Evolutionary conservation across 23 tunicate species (phyloP), one percentile per base, ranked within the genome.

Genomic region (Styela clava): DNA sequence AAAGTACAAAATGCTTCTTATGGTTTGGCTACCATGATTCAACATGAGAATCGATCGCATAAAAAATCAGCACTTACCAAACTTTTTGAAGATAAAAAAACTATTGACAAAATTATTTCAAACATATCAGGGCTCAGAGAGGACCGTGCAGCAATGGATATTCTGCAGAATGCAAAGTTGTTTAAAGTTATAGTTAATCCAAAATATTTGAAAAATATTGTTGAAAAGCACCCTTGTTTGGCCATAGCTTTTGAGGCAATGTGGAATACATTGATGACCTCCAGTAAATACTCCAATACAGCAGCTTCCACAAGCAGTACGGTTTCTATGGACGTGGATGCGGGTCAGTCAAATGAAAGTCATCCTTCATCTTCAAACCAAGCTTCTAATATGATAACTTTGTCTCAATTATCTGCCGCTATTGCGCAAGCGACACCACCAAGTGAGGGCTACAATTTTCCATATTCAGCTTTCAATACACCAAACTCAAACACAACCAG

Each of bases 211-310:
- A 25, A 52, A 24, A 25, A 19, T 0, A 24, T 76, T 64, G 44
- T 76, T 16, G 81, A 76, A 5, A 52, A 76, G 52, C 64, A 76
- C 44, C 81, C 81, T 44, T 44, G 81, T 44, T 52, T 76, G 65
- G 81, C 81, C 19, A 5, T 23, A 22, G 81, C 81, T 0, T 76
- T 76, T 26, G 71, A 21, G 35, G 21, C 27, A 7, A 52, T 76
- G 29, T 76, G 81, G 81, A 22, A 51, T 24, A 22, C 24, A 0
- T 52, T 76, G 18, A 21, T 76, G 65, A 52, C 31, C 16, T 76
- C 81, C 18, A 76, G 33, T 51, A 52, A 76, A 16, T 76, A 76
- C 37, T 36, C 81, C 0, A 76, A 52, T 24, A 12, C 65, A 23
- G 35, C 81, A 19, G 19, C 36, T 16, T 23, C 78, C 9, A 24